These are phyloP conservation scores for Drosophila kanapiae DNA, from an alignment of 1,140 invertebrate species.

Conservation along the genomic window DNA sequence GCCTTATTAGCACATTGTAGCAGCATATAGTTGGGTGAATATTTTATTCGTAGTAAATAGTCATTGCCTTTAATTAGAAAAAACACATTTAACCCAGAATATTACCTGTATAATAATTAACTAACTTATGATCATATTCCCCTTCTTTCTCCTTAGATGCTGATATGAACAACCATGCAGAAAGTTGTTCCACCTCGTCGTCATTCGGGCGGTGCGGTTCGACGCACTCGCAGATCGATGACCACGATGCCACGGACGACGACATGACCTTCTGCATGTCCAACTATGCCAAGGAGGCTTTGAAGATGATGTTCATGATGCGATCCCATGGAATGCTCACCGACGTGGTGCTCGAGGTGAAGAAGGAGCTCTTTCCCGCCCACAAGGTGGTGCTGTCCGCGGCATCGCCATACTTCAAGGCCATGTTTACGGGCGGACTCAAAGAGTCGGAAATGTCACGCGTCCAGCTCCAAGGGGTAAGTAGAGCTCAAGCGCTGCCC, in stretches of 20 bases:
- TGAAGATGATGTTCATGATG: constrained; percentile 97
- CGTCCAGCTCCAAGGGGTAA: constrained; percentile 93
- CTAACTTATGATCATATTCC: not conserved
- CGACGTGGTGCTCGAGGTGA: constrained; percentile 94
- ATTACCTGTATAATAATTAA: not conserved
- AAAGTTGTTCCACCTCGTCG: constrained; percentile 56
- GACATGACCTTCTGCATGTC: constrained; percentile 95
- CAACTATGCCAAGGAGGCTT: constrained; percentile 93
- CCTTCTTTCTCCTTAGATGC: constrained; percentile 29
- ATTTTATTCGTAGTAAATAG: not conserved
- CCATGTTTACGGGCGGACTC: constrained; percentile 96
- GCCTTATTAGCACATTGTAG: not conserved
- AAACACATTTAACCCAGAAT: not conserved
- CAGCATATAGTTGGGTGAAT: not conserved
- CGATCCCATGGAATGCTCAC: constrained; percentile 95
- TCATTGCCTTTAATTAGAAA: not conserved
- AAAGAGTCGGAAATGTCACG: constrained; percentile 94
- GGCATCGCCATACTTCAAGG: constrained; percentile 98
- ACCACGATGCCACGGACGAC: constrained; percentile 80
- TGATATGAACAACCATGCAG: constrained; percentile 72
- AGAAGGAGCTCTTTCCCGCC: constrained; percentile 93
- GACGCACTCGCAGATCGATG: constrained; percentile 62
- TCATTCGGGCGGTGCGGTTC: constrained; percentile 56
- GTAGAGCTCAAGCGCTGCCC: constrained; percentile 40
- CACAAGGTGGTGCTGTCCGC: constrained; percentile 97